Evolutionary conservation across 2,113 vertebrate genomes (phyloP).

Genomic region (Fregata magnificens): DNA sequence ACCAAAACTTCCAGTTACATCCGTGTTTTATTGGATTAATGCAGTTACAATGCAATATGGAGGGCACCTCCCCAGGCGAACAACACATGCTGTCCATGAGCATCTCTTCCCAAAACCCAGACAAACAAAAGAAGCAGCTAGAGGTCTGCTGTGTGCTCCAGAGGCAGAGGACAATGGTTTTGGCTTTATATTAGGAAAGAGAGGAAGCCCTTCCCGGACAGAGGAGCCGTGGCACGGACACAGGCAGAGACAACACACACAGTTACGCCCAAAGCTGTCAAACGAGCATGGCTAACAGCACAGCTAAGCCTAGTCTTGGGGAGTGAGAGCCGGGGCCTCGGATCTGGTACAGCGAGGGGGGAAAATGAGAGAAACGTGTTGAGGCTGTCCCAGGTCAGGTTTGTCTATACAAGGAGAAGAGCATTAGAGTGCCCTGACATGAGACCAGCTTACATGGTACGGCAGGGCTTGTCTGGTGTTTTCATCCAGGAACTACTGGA

Average conservation of each 20-base stretch:
- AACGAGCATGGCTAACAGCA: not conserved
- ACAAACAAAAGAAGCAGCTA: not conserved
- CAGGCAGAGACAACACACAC: not conserved
- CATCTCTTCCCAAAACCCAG: not conserved
- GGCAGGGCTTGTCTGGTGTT: not conserved
- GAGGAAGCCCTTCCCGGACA: not conserved
- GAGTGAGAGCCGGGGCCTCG: not conserved
- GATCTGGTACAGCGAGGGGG: not conserved
- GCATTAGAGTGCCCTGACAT: not conserved
- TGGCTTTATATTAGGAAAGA: not conserved
- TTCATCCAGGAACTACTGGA: not conserved
- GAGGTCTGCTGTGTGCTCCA: not conserved
- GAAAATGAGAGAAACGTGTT: not conserved
- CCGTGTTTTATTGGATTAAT: slow-evolving; percentile 38
- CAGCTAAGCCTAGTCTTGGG: not conserved
- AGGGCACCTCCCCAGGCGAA: not conserved
- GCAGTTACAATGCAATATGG: not conserved
- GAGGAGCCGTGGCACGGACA: not conserved
- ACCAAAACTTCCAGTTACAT: not conserved
- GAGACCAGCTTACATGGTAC: not conserved
- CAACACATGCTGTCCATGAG: not conserved
- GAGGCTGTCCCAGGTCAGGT: not conserved
- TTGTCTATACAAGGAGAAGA: not conserved
- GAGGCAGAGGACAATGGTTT: not conserved
- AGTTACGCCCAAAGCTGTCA: not conserved